These are phyloP conservation scores for Agrochola circellaris DNA, from an alignment of 2,888 invertebrate species.

Conservation along the genomic window DNA sequence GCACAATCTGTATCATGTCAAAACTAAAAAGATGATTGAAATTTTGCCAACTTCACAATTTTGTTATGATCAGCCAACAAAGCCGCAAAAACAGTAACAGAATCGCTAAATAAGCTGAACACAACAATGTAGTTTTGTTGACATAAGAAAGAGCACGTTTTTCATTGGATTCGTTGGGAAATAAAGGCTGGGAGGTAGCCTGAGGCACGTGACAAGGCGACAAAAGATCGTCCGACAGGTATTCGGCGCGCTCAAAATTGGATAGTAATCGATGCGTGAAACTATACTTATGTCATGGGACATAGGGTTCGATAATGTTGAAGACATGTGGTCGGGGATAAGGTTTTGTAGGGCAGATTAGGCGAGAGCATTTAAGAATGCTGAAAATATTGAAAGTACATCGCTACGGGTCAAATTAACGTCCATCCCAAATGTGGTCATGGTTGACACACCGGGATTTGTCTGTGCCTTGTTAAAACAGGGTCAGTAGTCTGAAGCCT, in stretches of 20 bases:
- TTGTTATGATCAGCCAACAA: constrained; percentile 53
- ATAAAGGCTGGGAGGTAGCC: constrained; percentile 77
- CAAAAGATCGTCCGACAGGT: constrained; percentile 87
- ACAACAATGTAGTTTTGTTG: constrained; percentile 73
- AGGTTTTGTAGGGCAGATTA: not conserved
- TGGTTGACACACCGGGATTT: not conserved
- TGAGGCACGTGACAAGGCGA: constrained; percentile 84
- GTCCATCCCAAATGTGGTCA: not conserved
- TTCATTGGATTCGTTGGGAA: constrained; percentile 76
- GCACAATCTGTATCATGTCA: not conserved
- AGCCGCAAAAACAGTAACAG: constrained; percentile 50
- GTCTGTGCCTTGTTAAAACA: not conserved
- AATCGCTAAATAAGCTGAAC: constrained; percentile 68
- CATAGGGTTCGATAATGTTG: constrained; percentile 56
- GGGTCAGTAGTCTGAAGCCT: too few relatives aligned
- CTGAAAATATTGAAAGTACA: not conserved
- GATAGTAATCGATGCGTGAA: constrained; percentile 89
- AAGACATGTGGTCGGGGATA: constrained; percentile 25
- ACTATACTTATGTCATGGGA: constrained; percentile 68
- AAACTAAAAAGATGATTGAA: constrained; percentile 2
- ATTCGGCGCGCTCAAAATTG: constrained; percentile 86
- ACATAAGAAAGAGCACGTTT: constrained; percentile 79
- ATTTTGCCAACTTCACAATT: constrained; percentile 20
- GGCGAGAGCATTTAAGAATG: not conserved
- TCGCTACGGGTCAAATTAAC: not conserved